A percentile compares a stretch with the other conserved stretches of the same genome.
phyloP scores from a whole-genome alignment of 1,140 invertebrate species.

The Lineus longissimus region DNA sequence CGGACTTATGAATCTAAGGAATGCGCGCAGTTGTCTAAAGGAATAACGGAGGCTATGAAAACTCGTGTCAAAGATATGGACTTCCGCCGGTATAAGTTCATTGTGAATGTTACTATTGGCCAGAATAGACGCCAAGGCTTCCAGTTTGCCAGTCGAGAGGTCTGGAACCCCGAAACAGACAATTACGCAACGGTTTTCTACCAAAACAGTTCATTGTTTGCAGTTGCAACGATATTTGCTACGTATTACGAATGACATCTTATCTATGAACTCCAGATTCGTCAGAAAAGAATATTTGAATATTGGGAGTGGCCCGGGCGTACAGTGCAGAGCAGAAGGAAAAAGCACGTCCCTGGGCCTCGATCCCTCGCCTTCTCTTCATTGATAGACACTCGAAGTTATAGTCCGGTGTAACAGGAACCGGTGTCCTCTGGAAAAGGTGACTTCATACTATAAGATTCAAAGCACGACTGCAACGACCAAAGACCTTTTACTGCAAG shows the following conservation, averaged over 20 bases:
- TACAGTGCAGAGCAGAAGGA: too few species aligned
- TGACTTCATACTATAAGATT: too few species aligned
- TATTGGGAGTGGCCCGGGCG: too few species aligned
- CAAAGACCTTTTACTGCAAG: too few species aligned
- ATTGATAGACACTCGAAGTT: too few species aligned
- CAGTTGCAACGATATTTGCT: slow-evolving; percentile 35
- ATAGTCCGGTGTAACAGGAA: too few species aligned
- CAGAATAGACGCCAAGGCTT: slow-evolving; percentile 40
- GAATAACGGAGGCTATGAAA: slow-evolving; percentile 29
- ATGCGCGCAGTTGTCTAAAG: slow-evolving; percentile 11
- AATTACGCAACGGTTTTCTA: slow-evolving; percentile 37
- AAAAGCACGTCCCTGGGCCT: too few species aligned
- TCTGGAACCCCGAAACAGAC: slow-evolving; percentile 37
- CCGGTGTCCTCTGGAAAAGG: too few species aligned
- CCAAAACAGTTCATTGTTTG: slow-evolving; percentile 32
- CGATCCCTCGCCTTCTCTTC: too few species aligned
- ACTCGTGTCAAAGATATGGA: slow-evolving; percentile 28
- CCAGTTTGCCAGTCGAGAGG: slow-evolving; percentile 30
- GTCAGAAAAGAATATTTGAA: too few species aligned
- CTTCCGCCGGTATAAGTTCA: slow-evolving; percentile 40
- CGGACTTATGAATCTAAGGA: slow-evolving; percentile 22
- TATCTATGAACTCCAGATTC: too few species aligned
- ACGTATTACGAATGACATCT: slow-evolving; percentile 46
- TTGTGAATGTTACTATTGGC: slow-evolving; percentile 41
- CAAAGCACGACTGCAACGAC: too few species aligned